Base-by-base conservation (phyloP, 2,113 vertebrate species). In the Larimichthys crocea region DNA sequence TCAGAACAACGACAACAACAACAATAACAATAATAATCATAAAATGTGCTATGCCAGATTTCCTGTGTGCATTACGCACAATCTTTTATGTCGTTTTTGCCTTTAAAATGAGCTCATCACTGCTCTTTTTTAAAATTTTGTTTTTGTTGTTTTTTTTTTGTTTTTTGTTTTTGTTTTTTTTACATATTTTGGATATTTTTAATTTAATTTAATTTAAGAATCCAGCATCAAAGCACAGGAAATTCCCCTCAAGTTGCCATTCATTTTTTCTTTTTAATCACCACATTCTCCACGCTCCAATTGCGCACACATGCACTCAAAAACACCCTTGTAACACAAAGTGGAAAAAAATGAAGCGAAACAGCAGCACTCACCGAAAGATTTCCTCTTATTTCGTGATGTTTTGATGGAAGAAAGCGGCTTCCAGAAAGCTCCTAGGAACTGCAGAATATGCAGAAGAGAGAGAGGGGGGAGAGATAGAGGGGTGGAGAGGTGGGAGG, bases 301-400 rank as follows among this genome's bases (percentile, higher is more conserved):
- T 17, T 46, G n/a, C 26, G 2, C 40, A 35, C 4, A 70, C 55
- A 50, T 68, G 64, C 64, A 61, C 46, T 10, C 7, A 5, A 50
- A 14, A 1, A 5, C n/a, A 3, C 31, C 29, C 12, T 15, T 12
- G 63, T 17, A 17, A 17, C 42, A 64, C 31, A 35, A 35, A 35
- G 31, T 35, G 31, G 8, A 35, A 35, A 31, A 31, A 35, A 48
- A 50, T 5, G 53, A 59, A 81, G 19, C 2, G 2, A 84, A 78
- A 79, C 20, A 69, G 24, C 20, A n/a, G 19, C 77, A 96, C 96
- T 97, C 90, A 97, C 96, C 95, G 80, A 12, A 78, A 92, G 86
- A 90, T 83, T 73, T 92, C 76, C 78, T 86, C 87, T 89, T 94
- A 91, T 93, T 78, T 94, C 79, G 88, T 75, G 87, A 74, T 92